Conservation (phyloP, 2,888 invertebrate genomes). For the Torymus auratus region DNA sequence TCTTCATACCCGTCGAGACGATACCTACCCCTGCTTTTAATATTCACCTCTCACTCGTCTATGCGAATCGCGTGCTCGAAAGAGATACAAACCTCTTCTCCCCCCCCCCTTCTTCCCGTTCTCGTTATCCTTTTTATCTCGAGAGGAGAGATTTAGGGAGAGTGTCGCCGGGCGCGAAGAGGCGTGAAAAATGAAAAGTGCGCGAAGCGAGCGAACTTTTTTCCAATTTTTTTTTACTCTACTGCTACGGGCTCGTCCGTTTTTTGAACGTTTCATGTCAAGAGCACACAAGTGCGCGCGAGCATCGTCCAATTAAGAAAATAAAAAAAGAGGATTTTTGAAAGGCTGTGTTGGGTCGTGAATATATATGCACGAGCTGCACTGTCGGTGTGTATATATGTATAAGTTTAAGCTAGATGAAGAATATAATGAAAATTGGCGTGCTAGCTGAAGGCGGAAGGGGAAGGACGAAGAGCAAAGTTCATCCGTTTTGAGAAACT, state of each 20-base stretch:
- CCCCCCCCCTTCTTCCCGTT: not conserved
- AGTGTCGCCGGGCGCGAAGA: constrained; percentile 22
- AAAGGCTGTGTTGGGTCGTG: too few relatives aligned
- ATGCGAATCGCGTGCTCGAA: constrained; percentile 1
- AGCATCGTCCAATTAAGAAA: constrained; percentile 28
- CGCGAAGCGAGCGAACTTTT: not conserved
- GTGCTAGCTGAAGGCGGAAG: not conserved
- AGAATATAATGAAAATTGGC: constrained; percentile 16
- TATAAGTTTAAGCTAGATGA: too few relatives aligned
- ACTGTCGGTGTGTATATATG: too few relatives aligned
- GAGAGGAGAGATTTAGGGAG: constrained; percentile 13
- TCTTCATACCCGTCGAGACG: not conserved
- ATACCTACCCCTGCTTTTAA: constrained; percentile 33
- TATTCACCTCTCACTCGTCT: constrained; percentile 13
- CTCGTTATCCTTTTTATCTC: constrained; percentile 37
- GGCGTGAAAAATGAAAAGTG: constrained; percentile 44
- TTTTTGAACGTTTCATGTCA: constrained; percentile 19
- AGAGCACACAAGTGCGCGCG: not conserved
- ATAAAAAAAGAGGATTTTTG: not conserved
- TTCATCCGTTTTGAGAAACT: too few relatives aligned
- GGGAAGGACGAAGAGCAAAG: too few relatives aligned
- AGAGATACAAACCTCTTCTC: constrained; percentile 13
- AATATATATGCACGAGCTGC: too few relatives aligned
- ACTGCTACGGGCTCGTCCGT: not conserved
- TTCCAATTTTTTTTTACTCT: constrained; percentile 6